Evolutionary conservation across 1,140 invertebrate genomes (phyloP), one percentile per base, ranked within the genome.

Genomic region (Drosophila obscura): DNA sequence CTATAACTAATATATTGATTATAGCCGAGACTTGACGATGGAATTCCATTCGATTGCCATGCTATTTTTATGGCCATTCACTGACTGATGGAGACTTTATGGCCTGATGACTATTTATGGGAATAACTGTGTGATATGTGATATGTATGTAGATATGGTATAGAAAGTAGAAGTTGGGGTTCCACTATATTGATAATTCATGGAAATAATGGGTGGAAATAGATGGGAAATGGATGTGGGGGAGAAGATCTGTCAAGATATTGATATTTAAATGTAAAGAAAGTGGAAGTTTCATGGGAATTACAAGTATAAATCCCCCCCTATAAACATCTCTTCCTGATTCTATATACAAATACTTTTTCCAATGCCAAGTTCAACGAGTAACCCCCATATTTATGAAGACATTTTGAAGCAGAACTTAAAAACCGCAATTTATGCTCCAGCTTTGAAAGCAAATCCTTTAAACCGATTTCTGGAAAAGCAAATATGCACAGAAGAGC

Each of bases 381-480:
- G 4, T 9, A 45, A 58, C 39, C 50, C n/a, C 2, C 31, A 77
- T 58, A 80, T 80, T 80, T 80, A 81, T 81, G 73, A 77, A 80
- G 73, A 77, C 73, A 62, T 77, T 82, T 81, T 48, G 26, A 51
- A 77, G 67, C 78, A 13, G 35, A 63, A 49, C 58, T 67, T 60
- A 64, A 77, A 48, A 77, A 48, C 67, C 58, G 49, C 63, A 81
- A 82, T 81, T 80, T 80, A 77, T 81, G 72, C 62, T 60, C 58
- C 65, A 67, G 53, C 73, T 60, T 66, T 45, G 35, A 49, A 53
- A 13, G 35, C 35, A 84, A 85, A 87, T 85, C 81, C 81, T 85
- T 85, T 75, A 78, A 85, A 51, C 74, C 65, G 82, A 78, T 85
- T 85, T 82, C 74, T 71, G 65, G 62, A 87, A 77, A 77, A 66